Base-by-base conservation (phyloP, 2,888 invertebrate genomes). In the Drosophila koepferae region DNA sequence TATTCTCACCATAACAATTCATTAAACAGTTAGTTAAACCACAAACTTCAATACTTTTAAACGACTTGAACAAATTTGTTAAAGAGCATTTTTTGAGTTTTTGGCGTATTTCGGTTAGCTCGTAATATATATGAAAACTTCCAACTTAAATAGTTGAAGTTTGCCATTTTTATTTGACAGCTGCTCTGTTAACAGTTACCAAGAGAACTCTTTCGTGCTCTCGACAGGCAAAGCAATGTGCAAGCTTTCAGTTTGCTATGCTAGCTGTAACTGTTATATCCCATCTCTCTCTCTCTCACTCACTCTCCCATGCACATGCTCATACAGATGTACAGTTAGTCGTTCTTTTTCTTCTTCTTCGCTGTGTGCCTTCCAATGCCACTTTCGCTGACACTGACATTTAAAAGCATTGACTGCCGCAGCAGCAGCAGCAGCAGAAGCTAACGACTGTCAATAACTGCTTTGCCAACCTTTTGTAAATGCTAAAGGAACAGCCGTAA, bases 321-420 rank as follows among this genome's bases (percentile, higher is more conserved):
- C 9, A 49, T 54, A 66, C 20, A 55, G 34, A 55, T 41, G 18
- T 20, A 62, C 58, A 49, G 55, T 70, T 70, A 16, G 48, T 69
- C 67, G 56, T 63, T 51, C 36, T 53, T 16, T n/a, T 2, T n/a
- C n/a, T n/a, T 14, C 38, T 38, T n/a, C 36, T 40, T 8, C 53
- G 16, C 23, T 23, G 8, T 38, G 20, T 10, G 23, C 40, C 28
- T 51, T 69, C 66, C 66, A 71, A 62, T 80, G 68, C 69, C 80
- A 81, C 89, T 85, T 85, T 85, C 85, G 89, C 70, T 87, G 87
- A 84, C 87, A 89, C 70, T 77, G 80, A 77, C 77, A 77, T 84
- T 87, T 75, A 71, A 80, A 81, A 80, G 86, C 81, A 79, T 74
- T 56, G 78, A 74, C 67, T 74, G 73, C 51, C 53, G 51, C 63